These are phyloP conservation scores for Peromyscus polionotus DNA, from an alignment of 2,113 vertebrate genomes.

Conservation along the genomic window DNA sequence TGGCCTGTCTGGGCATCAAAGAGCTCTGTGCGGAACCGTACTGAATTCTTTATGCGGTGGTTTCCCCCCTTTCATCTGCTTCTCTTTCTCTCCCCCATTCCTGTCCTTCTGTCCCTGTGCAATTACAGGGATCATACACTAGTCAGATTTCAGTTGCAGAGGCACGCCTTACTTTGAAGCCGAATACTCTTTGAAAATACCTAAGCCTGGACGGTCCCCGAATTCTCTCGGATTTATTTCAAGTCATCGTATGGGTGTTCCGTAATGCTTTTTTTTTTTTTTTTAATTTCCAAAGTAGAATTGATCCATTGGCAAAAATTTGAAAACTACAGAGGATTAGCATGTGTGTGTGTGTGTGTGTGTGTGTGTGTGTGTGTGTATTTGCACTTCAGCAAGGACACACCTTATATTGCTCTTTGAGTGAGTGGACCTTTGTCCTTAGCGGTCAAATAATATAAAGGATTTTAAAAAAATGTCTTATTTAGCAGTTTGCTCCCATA, in stretches of 20 bases:
- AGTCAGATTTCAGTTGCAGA: conserved; percentile 36
- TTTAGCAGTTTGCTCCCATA: background rate
- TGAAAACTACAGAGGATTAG: conserved; percentile 35
- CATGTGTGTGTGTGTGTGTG: background rate
- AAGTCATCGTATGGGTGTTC: conserved; percentile 17
- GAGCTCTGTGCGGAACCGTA: background rate
- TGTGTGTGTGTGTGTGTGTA: background rate
- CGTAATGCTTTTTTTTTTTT: background rate
- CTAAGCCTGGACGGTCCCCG: background rate
- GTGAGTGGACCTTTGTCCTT: background rate
- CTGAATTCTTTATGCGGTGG: background rate
- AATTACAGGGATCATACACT: background rate
- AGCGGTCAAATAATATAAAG: background rate
- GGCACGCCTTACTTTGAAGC: conserved; percentile 14
- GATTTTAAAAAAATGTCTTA: background rate
- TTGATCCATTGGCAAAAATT: conserved; percentile 42
- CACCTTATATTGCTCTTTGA: background rate
- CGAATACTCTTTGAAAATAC: background rate
- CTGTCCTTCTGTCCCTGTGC: conserved; percentile 15
- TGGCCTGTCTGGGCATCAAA: background rate
- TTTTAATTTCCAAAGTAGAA: conserved; percentile 15
- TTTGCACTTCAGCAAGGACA: background rate
- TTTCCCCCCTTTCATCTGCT: conserved; percentile 38
- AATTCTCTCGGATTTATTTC: conserved; percentile 36
- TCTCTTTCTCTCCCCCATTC: background rate